These are phyloP conservation scores for Harpegnathos saltator DNA, from an alignment of 1,140 invertebrate genomes.

Conservation along the genomic window DNA sequence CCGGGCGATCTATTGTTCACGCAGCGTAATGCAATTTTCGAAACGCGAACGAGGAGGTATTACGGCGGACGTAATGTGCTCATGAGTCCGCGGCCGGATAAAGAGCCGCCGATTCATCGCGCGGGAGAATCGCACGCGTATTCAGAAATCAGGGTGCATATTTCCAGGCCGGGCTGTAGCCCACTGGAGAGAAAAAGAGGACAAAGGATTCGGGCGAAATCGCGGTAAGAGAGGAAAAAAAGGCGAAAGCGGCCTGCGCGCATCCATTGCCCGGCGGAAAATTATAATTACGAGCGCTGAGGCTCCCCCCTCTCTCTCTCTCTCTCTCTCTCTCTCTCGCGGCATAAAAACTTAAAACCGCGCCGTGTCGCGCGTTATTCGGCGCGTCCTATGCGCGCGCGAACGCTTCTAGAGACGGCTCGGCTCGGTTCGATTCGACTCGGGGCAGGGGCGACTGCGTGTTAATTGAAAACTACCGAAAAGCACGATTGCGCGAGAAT, in stretches of 20 bases:
- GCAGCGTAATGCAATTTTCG: conserved; percentile 3
- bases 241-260: conserved; percentile 12
- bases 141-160: conserved; percentile 42
- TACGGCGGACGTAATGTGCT: neutral
- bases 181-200: neutral
- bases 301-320: no score
- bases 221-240: conserved; percentile 15
- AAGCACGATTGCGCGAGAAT: conserved; percentile 85
- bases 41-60: conserved; percentile 2
- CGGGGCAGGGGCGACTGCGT: conserved; percentile 64
- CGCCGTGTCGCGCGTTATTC: conserved; percentile 67
- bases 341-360: conserved; percentile 78
- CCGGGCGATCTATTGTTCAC: no score
- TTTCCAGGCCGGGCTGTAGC: conserved; percentile 21
- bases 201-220: conserved; percentile 22
- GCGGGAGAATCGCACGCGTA: conserved; percentile 21
- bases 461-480: conserved; percentile 86
- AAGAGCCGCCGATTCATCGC: conserved; percentile 33
- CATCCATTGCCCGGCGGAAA: conserved; percentile 39
- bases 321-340: no score
- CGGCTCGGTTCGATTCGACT: conserved; percentile 8
- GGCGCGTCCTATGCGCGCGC: conserved; percentile 65
- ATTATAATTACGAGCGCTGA: conserved; percentile 61
- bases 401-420: conserved; percentile 28
- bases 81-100: conserved; percentile 9